Evolutionary conservation across 1,140 invertebrate genomes (phyloP).

Genomic region (Drosophila busckii): DNA sequence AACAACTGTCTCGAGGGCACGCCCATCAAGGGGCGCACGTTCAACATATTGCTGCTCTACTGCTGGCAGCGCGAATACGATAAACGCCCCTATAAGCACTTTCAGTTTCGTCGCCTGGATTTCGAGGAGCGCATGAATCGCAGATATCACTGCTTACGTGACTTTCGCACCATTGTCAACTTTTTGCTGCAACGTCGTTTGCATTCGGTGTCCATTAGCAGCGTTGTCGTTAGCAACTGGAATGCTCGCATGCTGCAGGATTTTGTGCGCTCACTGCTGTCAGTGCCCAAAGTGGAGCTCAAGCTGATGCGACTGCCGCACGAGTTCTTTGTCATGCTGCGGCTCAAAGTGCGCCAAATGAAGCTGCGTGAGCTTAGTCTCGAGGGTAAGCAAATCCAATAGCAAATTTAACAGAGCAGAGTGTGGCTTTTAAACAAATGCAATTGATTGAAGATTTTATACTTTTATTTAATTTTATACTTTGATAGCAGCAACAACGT

Average conservation of each 20-base stretch:
- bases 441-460: no score
- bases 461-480: no score
- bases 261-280: conserved; percentile 32
- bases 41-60: conserved; percentile 43
- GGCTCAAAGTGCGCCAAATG: conserved; percentile 33
- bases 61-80: conserved; percentile 76
- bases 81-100: conserved; percentile 49
- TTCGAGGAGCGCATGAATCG: conserved; percentile 61
- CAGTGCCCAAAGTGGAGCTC: conserved; percentile 35
- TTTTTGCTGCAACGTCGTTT: conserved; percentile 30
- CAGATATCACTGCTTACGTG: conserved; percentile 37
- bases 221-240: conserved; percentile 26
- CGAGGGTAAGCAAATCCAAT: conserved; percentile 43
- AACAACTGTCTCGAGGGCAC: neutral
- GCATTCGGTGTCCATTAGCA: conserved; percentile 24
- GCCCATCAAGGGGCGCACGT: conserved; percentile 4
- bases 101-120: conserved; percentile 45
- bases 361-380: conserved; percentile 37
- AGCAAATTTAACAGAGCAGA: no score
- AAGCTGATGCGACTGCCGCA: conserved; percentile 49
- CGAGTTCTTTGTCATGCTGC: conserved; percentile 57
- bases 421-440: no score
- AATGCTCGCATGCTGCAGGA: conserved; percentile 31
- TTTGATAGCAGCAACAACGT: no score
- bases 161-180: conserved; percentile 49